Evolutionary conservation across 2,797 vertebrate genomes (phyloP).

Genomic region (Staurois parvus): DNA sequence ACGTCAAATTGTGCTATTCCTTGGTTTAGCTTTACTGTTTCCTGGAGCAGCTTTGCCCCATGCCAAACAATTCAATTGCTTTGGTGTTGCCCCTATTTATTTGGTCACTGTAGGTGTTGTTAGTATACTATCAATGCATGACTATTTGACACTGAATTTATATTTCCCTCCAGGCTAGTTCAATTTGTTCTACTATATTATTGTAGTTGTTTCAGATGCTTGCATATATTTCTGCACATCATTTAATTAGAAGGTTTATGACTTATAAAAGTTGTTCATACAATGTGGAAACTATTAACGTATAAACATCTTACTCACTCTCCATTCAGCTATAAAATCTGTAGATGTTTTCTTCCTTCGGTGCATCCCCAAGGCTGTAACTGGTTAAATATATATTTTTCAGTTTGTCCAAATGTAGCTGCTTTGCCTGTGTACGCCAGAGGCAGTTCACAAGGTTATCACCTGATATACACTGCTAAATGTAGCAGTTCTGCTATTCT

Average conservation of each 20-base stretch:
- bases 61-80: no score
- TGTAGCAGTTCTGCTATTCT: background rate
- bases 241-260: background rate
- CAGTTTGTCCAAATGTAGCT: background rate
- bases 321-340: background rate
- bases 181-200: background rate
- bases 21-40: no score
- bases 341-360: background rate
- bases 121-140: no score
- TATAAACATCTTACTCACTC: background rate
- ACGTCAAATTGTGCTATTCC: no score
- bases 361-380: background rate
- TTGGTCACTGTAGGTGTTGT: no score
- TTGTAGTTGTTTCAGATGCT: background rate
- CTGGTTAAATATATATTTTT: constrained; percentile 15
- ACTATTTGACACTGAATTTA: no score
- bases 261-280: background rate
- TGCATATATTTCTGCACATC: background rate
- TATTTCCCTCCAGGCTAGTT: no score
- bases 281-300: background rate
- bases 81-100: no score
- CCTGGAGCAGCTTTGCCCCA: no score
- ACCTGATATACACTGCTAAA: constrained; percentile 10
- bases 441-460: constrained; percentile 40
- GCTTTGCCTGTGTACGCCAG: constrained; percentile 17